Base-by-base conservation (phyloP, 2,113 vertebrate species). In the Carollia perspicillata region DNA sequence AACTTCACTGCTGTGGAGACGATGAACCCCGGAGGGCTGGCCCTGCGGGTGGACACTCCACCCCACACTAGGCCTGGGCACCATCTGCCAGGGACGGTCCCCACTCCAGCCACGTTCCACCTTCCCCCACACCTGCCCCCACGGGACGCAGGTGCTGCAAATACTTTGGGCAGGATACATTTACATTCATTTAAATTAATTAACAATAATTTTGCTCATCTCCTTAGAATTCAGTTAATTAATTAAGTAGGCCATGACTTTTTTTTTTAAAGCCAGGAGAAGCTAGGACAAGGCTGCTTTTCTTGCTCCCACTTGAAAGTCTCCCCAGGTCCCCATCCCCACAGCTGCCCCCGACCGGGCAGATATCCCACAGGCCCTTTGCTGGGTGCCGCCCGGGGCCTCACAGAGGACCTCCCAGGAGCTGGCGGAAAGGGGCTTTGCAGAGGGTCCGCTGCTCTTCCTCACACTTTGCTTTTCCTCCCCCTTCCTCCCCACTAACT, bases 41-140 rank as follows among this genome's bases (percentile, higher is more conserved):
- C 49, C 69, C 16, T n/a, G 8, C 10, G 37, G 0, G 1, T 1
- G 22, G 63, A 40, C 18, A 0, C 26, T 7, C 1, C 7, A 6
- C 22, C 49, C 49, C 7, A 75, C 58, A 14, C 88, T 1, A 33
- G 44, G 28, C 88, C 60, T 2, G 16, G 33, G 51, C 26, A 6
- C 68, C 23, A 7, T 10, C 30, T 18, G n/a, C 33, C 40, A 2
- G 10, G 40, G 53, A 53, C 28, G 12, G 58, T 10, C 49, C 22
- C 51, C 35, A 1, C 6, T 10, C 14, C 42, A 13, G 26, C 37
- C 30, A 5, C 2, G 1, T 6, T 4, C n/a, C 35, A 4, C 44
- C 17, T 6, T 12, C 58, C 30, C 18, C 63, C 8, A 26, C 23
- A 1, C 33, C 49, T 10, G 28, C 63, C 47, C 53, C 37, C 37